A percentile compares a stretch with the other conserved stretches of the same genome.
phyloP scores from a whole-genome alignment of 2,113 vertebrate species.

The human (Homo sapiens) region GRCh38 chr1:191849501-191850000 shows the following conservation, averaged over 20 bases:
- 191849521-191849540: no score
- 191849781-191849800: background rate
- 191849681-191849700: no score
- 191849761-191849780: background rate
- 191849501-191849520: no score
- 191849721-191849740: background rate
- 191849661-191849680: no score
- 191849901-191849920: background rate
- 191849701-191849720: background rate
- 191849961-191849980: background rate
- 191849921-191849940: background rate
- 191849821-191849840: background rate
- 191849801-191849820: background rate
- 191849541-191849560: no score
- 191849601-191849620: no score
- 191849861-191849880: background rate
- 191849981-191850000: background rate
- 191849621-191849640: no score
- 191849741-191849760: background rate
- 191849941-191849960: background rate
- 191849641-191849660: no score
- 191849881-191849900: background rate
- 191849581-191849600: no score
- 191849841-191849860: background rate
- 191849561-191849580: no score